phyloP scores from a whole-genome alignment of 2,888 invertebrate species.

The Seira ritae region DNA sequence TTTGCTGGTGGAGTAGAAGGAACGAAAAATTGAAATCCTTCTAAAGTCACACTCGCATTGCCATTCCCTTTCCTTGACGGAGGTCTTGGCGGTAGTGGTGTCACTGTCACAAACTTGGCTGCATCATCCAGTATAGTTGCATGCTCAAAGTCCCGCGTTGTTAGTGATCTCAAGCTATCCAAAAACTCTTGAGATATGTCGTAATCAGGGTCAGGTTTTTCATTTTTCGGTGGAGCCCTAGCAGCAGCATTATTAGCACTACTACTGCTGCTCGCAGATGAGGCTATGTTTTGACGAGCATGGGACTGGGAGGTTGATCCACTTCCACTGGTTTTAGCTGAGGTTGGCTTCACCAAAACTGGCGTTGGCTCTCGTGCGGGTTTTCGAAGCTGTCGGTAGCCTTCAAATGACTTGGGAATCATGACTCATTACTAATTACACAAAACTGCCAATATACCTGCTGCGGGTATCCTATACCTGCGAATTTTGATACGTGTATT shows the following conservation, averaged over 20 bases:
- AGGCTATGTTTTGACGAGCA: no score
- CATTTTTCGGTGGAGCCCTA: not conserved
- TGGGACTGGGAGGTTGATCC: no score
- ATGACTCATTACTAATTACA: no score
- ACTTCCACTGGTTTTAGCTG: not conserved
- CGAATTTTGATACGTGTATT: no score
- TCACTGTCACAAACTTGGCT: no score
- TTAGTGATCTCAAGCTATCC: conserved; percentile 28
- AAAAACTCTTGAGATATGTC: conserved; percentile 37
- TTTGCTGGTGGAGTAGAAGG: not conserved
- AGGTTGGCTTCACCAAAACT: conserved; percentile 21
- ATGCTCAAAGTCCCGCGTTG: conserved; percentile 36
- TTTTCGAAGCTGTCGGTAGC: no score
- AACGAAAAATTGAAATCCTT: not conserved
- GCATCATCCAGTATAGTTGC: not conserved
- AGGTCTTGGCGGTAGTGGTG: not conserved
- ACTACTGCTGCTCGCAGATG: not conserved
- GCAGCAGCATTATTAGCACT: not conserved
- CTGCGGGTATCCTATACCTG: no score
- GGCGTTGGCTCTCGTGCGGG: conserved; percentile 1
- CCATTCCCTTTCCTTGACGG: not conserved
- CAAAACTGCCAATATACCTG: no score
- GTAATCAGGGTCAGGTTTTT: not conserved
- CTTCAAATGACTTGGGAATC: no score
- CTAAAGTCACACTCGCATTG: not conserved